Conservation (phyloP, 2,113 vertebrate genomes). For the Sprattus sprattus region DNA sequence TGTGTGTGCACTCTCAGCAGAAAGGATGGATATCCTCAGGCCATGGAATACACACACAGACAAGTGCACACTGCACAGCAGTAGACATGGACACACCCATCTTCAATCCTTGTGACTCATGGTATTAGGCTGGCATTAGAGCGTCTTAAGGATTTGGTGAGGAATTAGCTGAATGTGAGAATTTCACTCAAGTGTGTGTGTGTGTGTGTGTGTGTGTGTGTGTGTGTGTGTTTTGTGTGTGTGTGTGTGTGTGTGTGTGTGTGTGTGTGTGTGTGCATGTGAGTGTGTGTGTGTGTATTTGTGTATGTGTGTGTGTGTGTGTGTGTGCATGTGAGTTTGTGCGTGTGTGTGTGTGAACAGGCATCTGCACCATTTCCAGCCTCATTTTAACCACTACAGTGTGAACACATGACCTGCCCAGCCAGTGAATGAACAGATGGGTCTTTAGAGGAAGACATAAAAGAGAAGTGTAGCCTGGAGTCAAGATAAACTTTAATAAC, state of each 20-base stretch:
- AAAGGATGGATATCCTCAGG: conserved; percentile 17
- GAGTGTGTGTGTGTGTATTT: background rate
- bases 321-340: background rate
- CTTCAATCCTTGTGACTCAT: conserved; percentile 40
- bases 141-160: conserved; percentile 30
- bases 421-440: background rate
- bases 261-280: background rate
- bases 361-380: background rate
- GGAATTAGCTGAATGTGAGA: conserved; percentile 32
- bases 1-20: background rate
- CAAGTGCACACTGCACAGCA: background rate
- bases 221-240: background rate
- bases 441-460: background rate
- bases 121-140: conserved; percentile 39
- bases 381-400: background rate
- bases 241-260: background rate
- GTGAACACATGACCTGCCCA: background rate
- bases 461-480: conserved; percentile 11
- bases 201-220: background rate
- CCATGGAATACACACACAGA: conserved; percentile 16
- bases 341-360: background rate
- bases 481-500: conserved; percentile 15
- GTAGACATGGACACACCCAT: conserved; percentile 25
- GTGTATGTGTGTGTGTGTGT: background rate
- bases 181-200: conserved; percentile 11